These are phyloP conservation scores for Psilanteris sp. DNA, from an alignment of 1,140 invertebrate genomes.

Conservation along the genomic window DNA sequence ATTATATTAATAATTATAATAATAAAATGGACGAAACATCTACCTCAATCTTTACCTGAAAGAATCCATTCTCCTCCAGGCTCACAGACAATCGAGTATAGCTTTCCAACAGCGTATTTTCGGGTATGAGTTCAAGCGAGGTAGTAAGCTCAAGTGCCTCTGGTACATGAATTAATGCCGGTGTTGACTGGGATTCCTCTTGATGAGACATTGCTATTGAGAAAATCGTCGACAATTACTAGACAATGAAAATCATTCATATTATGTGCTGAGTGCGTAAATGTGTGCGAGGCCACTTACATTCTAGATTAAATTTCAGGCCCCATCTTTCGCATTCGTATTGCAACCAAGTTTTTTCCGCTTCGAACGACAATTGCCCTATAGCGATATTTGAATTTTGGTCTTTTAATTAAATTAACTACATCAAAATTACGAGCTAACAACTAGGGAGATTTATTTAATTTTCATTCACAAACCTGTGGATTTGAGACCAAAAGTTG, in stretches of 20 bases:
- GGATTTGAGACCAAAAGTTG: conserved; percentile 44
- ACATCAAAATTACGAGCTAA: conserved; percentile 44
- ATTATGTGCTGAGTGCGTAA: conserved; percentile 27
- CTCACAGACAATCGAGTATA: conserved; percentile 92
- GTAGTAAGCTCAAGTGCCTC: conserved; percentile 80
- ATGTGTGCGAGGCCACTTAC: conserved; percentile 79
- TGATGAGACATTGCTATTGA: conserved; percentile 82
- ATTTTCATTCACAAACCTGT: conserved; percentile 42
- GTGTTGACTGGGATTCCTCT: conserved; percentile 92
- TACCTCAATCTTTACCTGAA: conserved; percentile 83
- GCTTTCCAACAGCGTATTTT: conserved; percentile 90
- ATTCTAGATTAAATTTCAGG: conserved; percentile 88
- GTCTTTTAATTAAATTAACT: conserved; percentile 50
- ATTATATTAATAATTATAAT: too few relatives aligned
- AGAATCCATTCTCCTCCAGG: conserved; percentile 90
- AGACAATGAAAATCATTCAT: conserved; percentile 25
- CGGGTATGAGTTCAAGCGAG: conserved; percentile 89
- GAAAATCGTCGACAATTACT: conserved; percentile 45
- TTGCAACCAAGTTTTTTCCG: conserved; percentile 92
- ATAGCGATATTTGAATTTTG: conserved; percentile 72
- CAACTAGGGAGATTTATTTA: conserved; percentile 17
- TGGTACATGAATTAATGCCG: conserved; percentile 85
- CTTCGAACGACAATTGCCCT: conserved; percentile 91
- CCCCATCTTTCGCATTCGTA: conserved; percentile 92
- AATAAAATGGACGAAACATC: conserved; percentile 24